Evolutionary conservation across 2,888 invertebrate species (phyloP), one percentile per base, ranked within the genome.

Genomic region (Actias luna): DNA sequence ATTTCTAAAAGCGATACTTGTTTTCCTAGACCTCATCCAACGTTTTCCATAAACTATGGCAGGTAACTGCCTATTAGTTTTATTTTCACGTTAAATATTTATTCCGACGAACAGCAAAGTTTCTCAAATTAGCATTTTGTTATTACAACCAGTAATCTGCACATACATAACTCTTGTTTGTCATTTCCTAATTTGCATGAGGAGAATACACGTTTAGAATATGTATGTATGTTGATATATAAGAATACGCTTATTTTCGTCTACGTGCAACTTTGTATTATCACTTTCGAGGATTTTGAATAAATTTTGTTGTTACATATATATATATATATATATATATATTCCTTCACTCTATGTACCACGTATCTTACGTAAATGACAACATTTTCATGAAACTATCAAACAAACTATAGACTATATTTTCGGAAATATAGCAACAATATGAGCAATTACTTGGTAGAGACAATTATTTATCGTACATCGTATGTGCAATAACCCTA

Each of bases 1-100:
- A 22, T 25, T 50, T 25, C 10, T n/a, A 42, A n/a, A 42, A 42
- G 8, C 18, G 8, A 42, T 42, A 5, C 0, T 7, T 18, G 18
- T 42, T 76, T 78, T 74, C 74, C 79, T 79, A 76, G 79, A 75
- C 72, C 76, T 69, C 67, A 70, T 72, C 68, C 68, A 68, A 60
- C 55, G 64, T 71, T 75, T 72, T 73, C 29, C 12, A 58, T 58
- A 67, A 70, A 65, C 64, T 64, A 68, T 58, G 67, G n/a, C n/a
- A n/a, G n/a, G 71, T 72, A 71, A 76, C 66, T 72, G 70, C 70
- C 33, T 31, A 58, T 71, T 73, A 75, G 68, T 74, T 79, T 76
- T 75, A 78, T 78, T 81, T 79, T 78, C 76, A 73, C 75, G 68
- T 76, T 70, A 77, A 79, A 80, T 83, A 79, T 80, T 76, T 84